Evolutionary conservation across 2,797 vertebrate species (phyloP).

Genomic region (Phylloscopus collybita): DNA sequence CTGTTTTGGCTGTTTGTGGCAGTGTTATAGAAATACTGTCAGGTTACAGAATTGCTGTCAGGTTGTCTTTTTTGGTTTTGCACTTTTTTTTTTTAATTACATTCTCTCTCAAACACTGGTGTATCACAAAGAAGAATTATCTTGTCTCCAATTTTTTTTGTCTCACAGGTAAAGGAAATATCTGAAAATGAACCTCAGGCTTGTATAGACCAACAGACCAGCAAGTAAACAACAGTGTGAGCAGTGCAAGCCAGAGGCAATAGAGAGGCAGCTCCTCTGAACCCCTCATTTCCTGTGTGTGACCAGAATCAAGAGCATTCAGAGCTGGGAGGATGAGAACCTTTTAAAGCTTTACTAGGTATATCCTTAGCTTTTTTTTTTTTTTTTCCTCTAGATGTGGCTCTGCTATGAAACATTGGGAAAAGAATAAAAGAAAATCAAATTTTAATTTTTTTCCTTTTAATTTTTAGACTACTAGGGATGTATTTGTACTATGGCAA

Average conservation of each 20-base stretch:
- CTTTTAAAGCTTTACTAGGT: neutral
- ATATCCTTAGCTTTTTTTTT: neutral
- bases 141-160: neutral
- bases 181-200: neutral
- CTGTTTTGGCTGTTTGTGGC: neutral
- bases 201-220: neutral
- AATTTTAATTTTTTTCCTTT: rapidly evolving
- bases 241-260: too few species aligned
- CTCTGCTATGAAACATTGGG: neutral
- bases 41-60: neutral
- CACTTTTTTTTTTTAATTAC: neutral
- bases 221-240: neutral
- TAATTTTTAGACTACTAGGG: neutral
- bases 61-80: neutral
- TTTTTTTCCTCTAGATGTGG: neutral
- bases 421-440: neutral
- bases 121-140: neutral
- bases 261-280: rapidly evolving
- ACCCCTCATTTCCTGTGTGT: neutral
- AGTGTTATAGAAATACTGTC: neutral
- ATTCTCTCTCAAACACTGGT: neutral
- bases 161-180: neutral
- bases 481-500: neutral
- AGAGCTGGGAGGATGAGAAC: neutral
- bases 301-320: neutral